Evolutionary conservation across 2,888 invertebrate species (phyloP).

Genomic region (Villa cingulata): DNA sequence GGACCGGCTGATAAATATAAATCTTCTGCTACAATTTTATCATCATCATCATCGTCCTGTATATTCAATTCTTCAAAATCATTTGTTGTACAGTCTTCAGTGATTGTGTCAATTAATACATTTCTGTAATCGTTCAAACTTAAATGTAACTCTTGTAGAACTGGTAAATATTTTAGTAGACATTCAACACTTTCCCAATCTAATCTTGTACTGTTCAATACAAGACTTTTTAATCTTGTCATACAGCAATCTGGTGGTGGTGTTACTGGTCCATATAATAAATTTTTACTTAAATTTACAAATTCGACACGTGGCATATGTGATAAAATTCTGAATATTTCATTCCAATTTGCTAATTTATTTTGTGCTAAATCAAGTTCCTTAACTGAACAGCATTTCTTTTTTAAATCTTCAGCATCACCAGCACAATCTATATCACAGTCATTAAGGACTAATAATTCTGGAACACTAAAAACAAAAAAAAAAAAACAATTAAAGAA

Average conservation of each 20-base stretch:
- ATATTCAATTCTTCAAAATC: conserved; percentile 4
- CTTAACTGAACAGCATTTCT: conserved; percentile 78
- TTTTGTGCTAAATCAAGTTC: conserved; percentile 92
- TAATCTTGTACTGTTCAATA: conserved; percentile 76
- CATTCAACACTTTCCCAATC: conserved; percentile 72
- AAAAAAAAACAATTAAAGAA: too few species aligned
- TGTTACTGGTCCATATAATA: conserved; percentile 54
- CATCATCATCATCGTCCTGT: conserved; percentile 2
- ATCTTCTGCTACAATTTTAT: not conserved
- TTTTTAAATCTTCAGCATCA: conserved; percentile 60
- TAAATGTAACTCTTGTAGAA: conserved; percentile 80
- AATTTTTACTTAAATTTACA: conserved; percentile 84
- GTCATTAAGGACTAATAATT: conserved; percentile 75
- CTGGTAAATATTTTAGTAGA: conserved; percentile 59
- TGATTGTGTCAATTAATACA: conserved; percentile 48
- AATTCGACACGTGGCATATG: conserved; percentile 82
- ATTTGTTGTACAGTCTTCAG: conserved; percentile 15
- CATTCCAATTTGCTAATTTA: conserved; percentile 74
- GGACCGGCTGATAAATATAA: conserved; percentile 4
- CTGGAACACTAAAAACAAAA: conserved; percentile 49
- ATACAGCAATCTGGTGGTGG: conserved; percentile 27
- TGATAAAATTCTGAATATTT: conserved; percentile 76
- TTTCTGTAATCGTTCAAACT: conserved; percentile 78
- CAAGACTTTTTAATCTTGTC: conserved; percentile 56
- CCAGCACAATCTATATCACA: conserved; percentile 86